Evolutionary conservation across 2,797 vertebrate species (phyloP).

Genomic region (Argentina silus): DNA sequence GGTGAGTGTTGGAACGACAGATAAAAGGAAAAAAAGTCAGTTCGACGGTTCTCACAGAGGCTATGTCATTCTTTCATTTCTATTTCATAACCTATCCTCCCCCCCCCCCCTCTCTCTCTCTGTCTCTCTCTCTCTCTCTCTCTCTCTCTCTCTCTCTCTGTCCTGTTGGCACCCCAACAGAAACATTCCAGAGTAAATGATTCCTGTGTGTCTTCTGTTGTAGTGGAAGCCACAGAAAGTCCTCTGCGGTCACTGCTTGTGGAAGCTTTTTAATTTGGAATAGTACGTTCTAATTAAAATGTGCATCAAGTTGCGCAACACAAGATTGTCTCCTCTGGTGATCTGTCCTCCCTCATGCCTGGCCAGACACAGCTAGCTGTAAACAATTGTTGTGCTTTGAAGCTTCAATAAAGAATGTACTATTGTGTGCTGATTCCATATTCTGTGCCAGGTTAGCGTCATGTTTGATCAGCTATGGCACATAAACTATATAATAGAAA

Average conservation of each 20-base stretch:
- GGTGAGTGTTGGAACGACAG: too few species aligned
- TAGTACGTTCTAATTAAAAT: conserved; percentile 58
- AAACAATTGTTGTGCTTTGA: too few species aligned
- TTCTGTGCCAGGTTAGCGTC: too few species aligned
- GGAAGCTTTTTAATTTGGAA: conserved; percentile 49
- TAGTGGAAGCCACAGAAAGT: conserved; percentile 59
- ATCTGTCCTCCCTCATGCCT: neutral
- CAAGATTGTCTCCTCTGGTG: neutral
- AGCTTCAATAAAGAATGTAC: too few species aligned
- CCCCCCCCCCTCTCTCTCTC: conserved; percentile 13
- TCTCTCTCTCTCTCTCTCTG: conserved; percentile 25
- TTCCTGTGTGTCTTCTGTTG: conserved; percentile 56
- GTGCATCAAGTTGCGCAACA: conserved; percentile 49
- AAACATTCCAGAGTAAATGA: conserved; percentile 60
- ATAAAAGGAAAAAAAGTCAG: too few species aligned
- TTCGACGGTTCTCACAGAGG: neutral
- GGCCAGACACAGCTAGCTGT: too few species aligned
- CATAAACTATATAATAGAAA: too few species aligned
- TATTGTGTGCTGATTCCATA: too few species aligned
- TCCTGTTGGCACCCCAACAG: conserved; percentile 55
- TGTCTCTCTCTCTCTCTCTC: neutral
- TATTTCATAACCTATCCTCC: conserved; percentile 13
- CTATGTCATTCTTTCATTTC: conserved; percentile 22
- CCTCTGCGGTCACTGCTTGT: conserved; percentile 40
- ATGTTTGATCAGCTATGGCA: too few species aligned